Evolutionary conservation across 2,113 vertebrate species (phyloP).

Genomic region (Gasterosteus nipponicus): DNA sequence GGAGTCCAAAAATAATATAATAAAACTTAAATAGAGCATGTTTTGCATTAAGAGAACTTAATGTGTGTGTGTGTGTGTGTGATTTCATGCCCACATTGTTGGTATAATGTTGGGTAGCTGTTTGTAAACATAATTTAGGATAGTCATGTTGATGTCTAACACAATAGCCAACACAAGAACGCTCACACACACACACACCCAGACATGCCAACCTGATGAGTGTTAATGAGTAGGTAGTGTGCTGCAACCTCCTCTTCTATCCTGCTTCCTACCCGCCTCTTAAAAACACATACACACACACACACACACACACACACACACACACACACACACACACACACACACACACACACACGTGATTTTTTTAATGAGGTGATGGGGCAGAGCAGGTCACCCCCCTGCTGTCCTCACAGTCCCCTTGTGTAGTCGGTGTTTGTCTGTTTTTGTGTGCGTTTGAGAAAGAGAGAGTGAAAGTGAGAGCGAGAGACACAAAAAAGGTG

Average conservation of each 20-base stretch:
- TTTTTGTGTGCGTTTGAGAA: conserved; percentile 39
- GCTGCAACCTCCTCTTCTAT: conserved; percentile 59
- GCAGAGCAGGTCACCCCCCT: conserved; percentile 52
- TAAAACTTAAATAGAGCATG: conserved; percentile 40
- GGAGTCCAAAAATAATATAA: conserved; percentile 44
- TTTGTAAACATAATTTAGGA: conserved; percentile 38
- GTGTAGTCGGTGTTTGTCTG: conserved; percentile 41
- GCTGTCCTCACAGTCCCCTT: conserved; percentile 53
- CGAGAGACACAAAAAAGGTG: conserved; percentile 27
- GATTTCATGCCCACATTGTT: conserved; percentile 13
- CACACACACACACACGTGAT: conserved; percentile 28
- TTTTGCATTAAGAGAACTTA: conserved; percentile 7
- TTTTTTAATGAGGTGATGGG: conserved; percentile 69
- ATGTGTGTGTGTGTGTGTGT: no score
- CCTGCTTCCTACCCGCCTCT: no score
- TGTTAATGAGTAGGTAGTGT: conserved; percentile 63
- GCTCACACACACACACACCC: neutral
- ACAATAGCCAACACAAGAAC: conserved; percentile 23
- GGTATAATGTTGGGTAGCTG: conserved; percentile 37
- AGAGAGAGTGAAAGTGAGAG: conserved; percentile 9
- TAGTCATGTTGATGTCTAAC: conserved; percentile 40
- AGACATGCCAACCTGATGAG: conserved; percentile 51
- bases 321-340: conserved; percentile 9
- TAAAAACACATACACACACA: neutral
- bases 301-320: conserved; percentile 27